Base-by-base conservation (phyloP, 1,140 invertebrate species). In the Stegodyphus dumicola region DNA sequence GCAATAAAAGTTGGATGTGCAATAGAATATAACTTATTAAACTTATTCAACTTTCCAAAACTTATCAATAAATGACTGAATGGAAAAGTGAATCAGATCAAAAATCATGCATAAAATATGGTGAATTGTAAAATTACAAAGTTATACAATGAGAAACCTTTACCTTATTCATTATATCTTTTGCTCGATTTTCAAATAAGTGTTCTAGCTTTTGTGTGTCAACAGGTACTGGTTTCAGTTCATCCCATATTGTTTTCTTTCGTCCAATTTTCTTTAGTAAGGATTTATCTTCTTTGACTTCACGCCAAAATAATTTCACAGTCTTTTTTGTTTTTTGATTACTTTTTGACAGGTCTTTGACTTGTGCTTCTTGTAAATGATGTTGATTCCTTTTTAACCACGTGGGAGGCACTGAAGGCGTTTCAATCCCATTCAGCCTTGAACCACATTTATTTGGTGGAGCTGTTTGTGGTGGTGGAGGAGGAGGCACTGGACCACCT, bases 291-390 rank as follows among this genome's bases (percentile, higher is more conserved):
- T 98, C 96, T 86, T 91, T 90, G 6, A 93, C 91, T 91, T 99
- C 97, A 90, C 96, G 96, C 98, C 98, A 99, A 90, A 99, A 99
- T n/a, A 99, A 92, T 92, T 99, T 99, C 6, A 99, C 95, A n/a
- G 98, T 99, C 91, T 99, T 99, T 90, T 98, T 99, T 88, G 94
- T 97, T 90, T 98, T 98, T 89, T 95, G 95, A 17, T 89, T 81
- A 51, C 49, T 81, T 76, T 88, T 87, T 56, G 18, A 67, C 6
- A 6, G 49, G 5, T 66, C 70, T 71, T 81, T 71, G 15, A 33
- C 77, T 60, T 60, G 56, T 89, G 89, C 10, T 88, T 87, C 84
- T 91, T 78, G 77, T 7, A 7, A 48, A n/a, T 53, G 18, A 11
- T 67, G 51, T n/a, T 79, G 81, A 33, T 71, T 80, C 15, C 83